Percentiles rank a stretch among this genome's conserved stretches.
Evolutionary conservation across 2,113 vertebrate species (phyloP).

Genomic region (Sinocyclocheilus grahami): DNA sequence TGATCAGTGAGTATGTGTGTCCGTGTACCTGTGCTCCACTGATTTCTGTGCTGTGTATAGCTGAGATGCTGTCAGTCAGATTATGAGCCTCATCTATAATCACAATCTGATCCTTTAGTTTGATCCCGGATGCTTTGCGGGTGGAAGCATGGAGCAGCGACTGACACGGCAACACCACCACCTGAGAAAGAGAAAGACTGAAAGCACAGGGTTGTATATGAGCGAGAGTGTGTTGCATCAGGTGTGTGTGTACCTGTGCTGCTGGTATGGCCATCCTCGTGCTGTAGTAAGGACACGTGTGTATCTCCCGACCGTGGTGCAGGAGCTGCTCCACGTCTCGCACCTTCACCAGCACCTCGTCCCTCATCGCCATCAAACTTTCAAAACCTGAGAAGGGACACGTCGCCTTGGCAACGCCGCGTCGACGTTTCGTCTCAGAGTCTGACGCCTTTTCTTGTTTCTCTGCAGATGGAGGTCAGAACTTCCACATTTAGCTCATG

Average conservation of each 20-base stretch:
- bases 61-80: slow-evolving; percentile 90
- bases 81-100: slow-evolving; percentile 98
- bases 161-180: slow-evolving; percentile 97
- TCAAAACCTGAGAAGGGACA: slow-evolving; percentile 83
- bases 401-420: slow-evolving; percentile 60
- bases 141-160: slow-evolving; percentile 90
- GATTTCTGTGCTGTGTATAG: slow-evolving; percentile 86
- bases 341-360: slow-evolving; percentile 82
- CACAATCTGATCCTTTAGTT: slow-evolving; percentile 89
- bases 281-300: slow-evolving; percentile 90
- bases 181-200: slow-evolving; percentile 65
- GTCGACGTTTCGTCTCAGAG: slow-evolving; percentile 75
- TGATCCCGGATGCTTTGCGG: slow-evolving; percentile 85
- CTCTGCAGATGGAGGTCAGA: slow-evolving; percentile 47
- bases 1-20: background rate
- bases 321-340: slow-evolving; percentile 94
- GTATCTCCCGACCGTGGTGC: slow-evolving; percentile 77
- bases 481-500: background rate
- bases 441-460: slow-evolving; percentile 71
- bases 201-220: background rate
- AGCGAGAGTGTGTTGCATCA: background rate
- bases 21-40: slow-evolving; percentile 85
- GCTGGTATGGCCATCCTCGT: slow-evolving; percentile 86
- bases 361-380: slow-evolving; percentile 84
- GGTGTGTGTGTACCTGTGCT: slow-evolving; percentile 75